Conservation (phyloP, 92 coral and sea anemone genomes). For the Porites rus region DNA sequence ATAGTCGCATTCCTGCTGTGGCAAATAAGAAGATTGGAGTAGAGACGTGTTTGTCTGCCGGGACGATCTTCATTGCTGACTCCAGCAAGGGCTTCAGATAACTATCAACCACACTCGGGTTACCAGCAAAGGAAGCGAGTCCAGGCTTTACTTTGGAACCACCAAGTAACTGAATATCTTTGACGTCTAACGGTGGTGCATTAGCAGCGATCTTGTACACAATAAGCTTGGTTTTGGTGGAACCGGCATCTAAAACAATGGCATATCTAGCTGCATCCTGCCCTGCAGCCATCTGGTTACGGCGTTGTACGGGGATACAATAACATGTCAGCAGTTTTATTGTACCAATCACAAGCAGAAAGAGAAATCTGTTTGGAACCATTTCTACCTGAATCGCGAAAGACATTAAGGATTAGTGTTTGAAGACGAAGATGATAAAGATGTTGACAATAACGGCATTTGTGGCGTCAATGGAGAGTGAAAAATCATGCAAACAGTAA, state of each 20-base stretch:
- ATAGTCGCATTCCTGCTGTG: slow-evolving; percentile 54
- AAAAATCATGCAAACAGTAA: too few species aligned
- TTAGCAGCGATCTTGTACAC: slow-evolving; percentile 21
- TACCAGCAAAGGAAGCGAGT: slow-evolving; percentile 10
- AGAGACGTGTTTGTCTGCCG: slow-evolving; percentile 5
- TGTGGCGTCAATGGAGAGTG: too few species aligned
- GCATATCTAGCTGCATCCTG: slow-evolving; percentile 7
- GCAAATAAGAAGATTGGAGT: slow-evolving; percentile 45
- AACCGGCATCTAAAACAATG: slow-evolving; percentile 33
- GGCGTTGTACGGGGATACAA: not conserved
- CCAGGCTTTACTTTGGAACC: slow-evolving; percentile 29
- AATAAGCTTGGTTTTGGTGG: slow-evolving; percentile 30
- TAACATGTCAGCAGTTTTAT: too few species aligned
- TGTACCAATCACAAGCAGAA: too few species aligned
- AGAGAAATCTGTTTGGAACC: too few species aligned
- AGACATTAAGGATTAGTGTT: too few species aligned
- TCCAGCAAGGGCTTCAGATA: slow-evolving; percentile 38
- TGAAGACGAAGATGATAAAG: too few species aligned
- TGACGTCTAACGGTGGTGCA: slow-evolving; percentile 9
- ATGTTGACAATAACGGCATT: too few species aligned
- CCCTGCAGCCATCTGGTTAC: not conserved
- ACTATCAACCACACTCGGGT: not conserved
- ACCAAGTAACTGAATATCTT: not conserved
- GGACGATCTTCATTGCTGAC: slow-evolving; percentile 36
- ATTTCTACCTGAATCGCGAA: too few species aligned